A percentile compares a stretch with the other conserved stretches of the same genome.
Evolutionary conservation across 2,797 vertebrate genomes (phyloP).

Genomic region (Anolis apletophallus): DNA sequence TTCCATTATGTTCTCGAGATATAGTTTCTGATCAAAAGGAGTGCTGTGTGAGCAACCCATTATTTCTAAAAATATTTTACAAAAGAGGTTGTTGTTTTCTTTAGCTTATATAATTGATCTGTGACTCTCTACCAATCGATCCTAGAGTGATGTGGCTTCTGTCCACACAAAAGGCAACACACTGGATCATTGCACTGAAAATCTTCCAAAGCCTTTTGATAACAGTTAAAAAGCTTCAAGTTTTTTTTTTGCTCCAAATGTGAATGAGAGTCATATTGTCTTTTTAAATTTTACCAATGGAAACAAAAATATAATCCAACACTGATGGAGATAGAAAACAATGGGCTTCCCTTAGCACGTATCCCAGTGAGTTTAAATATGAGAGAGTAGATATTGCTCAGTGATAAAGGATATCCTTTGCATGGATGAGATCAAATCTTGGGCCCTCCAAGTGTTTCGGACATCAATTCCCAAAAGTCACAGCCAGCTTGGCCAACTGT

Average conservation of each 20-base stretch:
- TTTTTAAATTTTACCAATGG: not conserved
- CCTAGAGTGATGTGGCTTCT: not conserved
- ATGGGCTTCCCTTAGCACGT: fast-evolving
- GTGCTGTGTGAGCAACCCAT: not conserved
- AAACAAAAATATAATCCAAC: not conserved
- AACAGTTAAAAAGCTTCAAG: not conserved
- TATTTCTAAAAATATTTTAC: not conserved
- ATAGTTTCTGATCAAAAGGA: not conserved
- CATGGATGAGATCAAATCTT: not conserved
- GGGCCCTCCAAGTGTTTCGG: too few relatives aligned
- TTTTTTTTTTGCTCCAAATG: slow-evolving; percentile 24
- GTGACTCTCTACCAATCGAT: fast-evolving
- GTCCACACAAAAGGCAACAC: not conserved
- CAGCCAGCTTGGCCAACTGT: too few relatives aligned
- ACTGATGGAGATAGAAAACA: not conserved
- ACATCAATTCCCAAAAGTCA: too few relatives aligned
- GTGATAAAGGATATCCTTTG: too few relatives aligned
- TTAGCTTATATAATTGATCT: not conserved
- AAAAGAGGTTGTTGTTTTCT: not conserved
- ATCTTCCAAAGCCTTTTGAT: not conserved
- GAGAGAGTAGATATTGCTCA: not conserved
- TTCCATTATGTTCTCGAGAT: not conserved
- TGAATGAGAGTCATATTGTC: not conserved
- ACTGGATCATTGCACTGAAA: not conserved
- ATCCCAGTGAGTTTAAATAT: not conserved